Percentiles rank a stretch among this genome's conserved stretches.
Evolutionary conservation across 1,140 invertebrate genomes (phyloP).

Genomic region (Drosophila guanche): DNA sequence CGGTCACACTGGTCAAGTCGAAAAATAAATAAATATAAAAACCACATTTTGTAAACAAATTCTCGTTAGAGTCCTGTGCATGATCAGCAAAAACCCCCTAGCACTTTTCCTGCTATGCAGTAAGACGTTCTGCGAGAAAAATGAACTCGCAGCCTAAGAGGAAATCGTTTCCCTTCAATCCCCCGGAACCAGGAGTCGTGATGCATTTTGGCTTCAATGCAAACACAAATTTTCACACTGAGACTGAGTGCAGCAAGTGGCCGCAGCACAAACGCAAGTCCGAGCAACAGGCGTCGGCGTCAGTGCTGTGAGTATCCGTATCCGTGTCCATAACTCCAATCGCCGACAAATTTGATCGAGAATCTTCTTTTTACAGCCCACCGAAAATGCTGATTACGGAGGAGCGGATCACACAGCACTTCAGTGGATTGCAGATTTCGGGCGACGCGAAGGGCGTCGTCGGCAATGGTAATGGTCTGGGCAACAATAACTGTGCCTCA

Average conservation of each 20-base stretch:
- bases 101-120: constrained; percentile 14
- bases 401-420: constrained; percentile 91
- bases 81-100: not conserved
- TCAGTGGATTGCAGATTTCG: constrained; percentile 89
- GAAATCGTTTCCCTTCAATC: constrained; percentile 65
- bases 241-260: constrained; percentile 54
- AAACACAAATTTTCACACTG: constrained; percentile 32
- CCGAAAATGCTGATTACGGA: constrained; percentile 91
- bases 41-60: constrained; percentile 2
- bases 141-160: constrained; percentile 35
- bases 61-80: not conserved
- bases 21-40: constrained; percentile 25
- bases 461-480: constrained; percentile 31
- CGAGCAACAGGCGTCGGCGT: constrained; percentile 41
- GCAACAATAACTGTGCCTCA: constrained; percentile 65
- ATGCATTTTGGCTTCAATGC: constrained; percentile 70
- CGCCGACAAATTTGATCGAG: not conserved
- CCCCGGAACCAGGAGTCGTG: constrained; percentile 59
- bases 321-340: too few relatives aligned
- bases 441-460: constrained; percentile 83
- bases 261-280: constrained; percentile 66
- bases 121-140: constrained; percentile 1
- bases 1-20: constrained; percentile 31
- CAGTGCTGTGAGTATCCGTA: constrained; percentile 51
- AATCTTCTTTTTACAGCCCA: constrained; percentile 79